Conservation (phyloP, 2,888 invertebrate species). For the Agrotis puta region DNA sequence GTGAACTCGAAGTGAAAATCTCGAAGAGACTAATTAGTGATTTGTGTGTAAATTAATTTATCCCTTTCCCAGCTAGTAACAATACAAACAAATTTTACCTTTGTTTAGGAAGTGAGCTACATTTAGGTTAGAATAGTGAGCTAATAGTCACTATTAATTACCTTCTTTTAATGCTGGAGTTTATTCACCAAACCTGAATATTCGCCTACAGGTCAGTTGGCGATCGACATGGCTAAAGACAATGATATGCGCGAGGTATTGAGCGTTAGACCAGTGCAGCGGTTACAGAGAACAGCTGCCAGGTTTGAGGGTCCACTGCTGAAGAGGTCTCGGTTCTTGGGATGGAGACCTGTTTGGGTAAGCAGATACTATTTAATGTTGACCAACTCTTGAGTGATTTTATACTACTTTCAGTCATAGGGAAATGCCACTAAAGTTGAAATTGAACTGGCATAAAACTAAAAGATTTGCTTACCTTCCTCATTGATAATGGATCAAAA, state of each 20-base stretch:
- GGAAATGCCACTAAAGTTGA: neutral
- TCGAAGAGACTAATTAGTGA: no score
- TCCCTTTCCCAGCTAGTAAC: no score
- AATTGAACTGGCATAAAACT: neutral
- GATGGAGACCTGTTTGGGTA: constrained; percentile 93
- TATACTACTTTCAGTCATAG: neutral
- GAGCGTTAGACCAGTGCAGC: constrained; percentile 92
- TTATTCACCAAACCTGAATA: no score
- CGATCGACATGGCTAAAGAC: constrained; percentile 92
- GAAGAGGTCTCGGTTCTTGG: constrained; percentile 92
- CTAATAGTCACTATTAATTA: no score
- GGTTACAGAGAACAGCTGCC: constrained; percentile 90
- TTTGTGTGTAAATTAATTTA: no score
- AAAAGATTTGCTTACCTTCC: no score
- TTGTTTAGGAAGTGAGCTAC: no score
- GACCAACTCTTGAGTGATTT: no score
- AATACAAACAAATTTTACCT: no score
- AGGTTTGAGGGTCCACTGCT: constrained; percentile 92
- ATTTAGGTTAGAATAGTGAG: no score
- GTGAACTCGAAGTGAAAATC: no score
- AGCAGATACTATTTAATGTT: constrained; percentile 13
- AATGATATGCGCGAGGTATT: constrained; percentile 92
- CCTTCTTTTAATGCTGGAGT: no score
- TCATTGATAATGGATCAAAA: neutral
- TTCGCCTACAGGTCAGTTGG: constrained; percentile 89